A percentile compares a stretch with the other conserved stretches of the same genome.
Evolutionary conservation across 2,797 vertebrate species (phyloP).

Genomic region (Pangasius krempfi): DNA sequence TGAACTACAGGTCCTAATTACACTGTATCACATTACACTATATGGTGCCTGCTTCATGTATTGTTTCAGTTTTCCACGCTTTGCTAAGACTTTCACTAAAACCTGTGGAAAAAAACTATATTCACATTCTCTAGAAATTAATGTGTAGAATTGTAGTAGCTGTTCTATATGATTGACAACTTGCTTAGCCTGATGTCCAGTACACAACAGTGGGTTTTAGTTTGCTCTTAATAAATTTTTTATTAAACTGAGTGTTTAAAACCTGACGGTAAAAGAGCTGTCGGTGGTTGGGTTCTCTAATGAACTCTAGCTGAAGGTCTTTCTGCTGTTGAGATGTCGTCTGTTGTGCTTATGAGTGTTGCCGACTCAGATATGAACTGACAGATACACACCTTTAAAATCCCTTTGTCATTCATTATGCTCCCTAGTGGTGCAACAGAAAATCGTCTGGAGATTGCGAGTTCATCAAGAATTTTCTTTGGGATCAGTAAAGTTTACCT

Average conservation of each 20-base stretch:
- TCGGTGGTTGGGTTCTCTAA: not conserved
- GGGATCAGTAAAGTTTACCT: not conserved
- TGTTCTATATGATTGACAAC: not conserved
- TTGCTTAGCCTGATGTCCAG: not conserved
- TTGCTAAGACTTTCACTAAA: conserved; percentile 41
- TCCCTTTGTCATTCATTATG: too few species aligned
- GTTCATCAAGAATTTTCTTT: not conserved
- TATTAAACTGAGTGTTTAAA: conserved; percentile 9
- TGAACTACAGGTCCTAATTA: conserved; percentile 15
- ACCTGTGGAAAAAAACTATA: not conserved
- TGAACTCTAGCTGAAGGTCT: conserved; percentile 5
- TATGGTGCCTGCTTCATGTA: conserved; percentile 12
- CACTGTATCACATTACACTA: conserved; percentile 4
- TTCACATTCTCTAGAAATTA: not conserved
- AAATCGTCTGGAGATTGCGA: not conserved
- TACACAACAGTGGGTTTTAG: not conserved
- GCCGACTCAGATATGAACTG: conserved; percentile 3
- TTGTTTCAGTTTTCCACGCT: conserved; percentile 7
- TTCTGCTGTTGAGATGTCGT: not conserved
- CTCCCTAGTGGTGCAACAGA: too few species aligned
- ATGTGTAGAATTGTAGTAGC: not conserved
- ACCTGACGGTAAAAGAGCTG: not conserved
- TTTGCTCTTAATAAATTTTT: not conserved
- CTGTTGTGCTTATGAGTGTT: not conserved
- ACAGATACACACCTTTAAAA: not conserved